Percentiles rank a stretch among this genome's conserved stretches.
Evolutionary conservation across 2,113 vertebrate genomes (phyloP).

Genomic region (Oreochromis niloticus): DNA sequence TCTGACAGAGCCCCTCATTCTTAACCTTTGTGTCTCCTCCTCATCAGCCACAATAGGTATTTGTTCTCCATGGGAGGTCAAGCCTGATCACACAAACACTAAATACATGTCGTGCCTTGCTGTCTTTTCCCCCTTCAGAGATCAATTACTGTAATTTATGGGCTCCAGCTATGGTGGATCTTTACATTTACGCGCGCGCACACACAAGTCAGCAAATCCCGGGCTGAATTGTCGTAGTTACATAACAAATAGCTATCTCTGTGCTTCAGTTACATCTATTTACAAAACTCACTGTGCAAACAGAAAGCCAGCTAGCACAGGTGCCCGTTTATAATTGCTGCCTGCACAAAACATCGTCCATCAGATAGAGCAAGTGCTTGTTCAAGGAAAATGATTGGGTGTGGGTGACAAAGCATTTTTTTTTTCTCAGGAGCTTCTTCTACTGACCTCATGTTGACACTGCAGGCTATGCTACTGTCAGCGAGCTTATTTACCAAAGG

Average conservation of each 20-base stretch:
- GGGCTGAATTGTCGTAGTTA: not conserved
- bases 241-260: constrained; percentile 8
- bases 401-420: constrained; percentile 42
- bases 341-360: constrained; percentile 22
- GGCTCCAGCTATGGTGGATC: not conserved
- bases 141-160: constrained; percentile 50
- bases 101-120: not conserved
- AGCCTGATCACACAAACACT: constrained; percentile 40
- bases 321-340: constrained; percentile 16
- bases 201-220: constrained; percentile 12
- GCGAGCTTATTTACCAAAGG: constrained; percentile 43
- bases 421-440: constrained; percentile 20
- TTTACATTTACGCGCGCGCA: not conserved
- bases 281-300: constrained; percentile 33
- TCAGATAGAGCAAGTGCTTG: not conserved
- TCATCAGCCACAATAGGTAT: constrained; percentile 42
- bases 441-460: constrained; percentile 54
- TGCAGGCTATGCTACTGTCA: constrained; percentile 13
- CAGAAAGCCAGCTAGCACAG: constrained; percentile 24
- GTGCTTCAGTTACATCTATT: constrained; percentile 16
- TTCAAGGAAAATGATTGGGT: constrained; percentile 8
- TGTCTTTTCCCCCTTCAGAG: not conserved
- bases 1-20: constrained; percentile 30
- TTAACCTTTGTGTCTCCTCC: constrained; percentile 23
- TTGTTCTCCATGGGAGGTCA: constrained; percentile 57